Evolutionary conservation across 2,797 vertebrate species (phyloP).

Genomic region (Labeo calbasu): DNA sequence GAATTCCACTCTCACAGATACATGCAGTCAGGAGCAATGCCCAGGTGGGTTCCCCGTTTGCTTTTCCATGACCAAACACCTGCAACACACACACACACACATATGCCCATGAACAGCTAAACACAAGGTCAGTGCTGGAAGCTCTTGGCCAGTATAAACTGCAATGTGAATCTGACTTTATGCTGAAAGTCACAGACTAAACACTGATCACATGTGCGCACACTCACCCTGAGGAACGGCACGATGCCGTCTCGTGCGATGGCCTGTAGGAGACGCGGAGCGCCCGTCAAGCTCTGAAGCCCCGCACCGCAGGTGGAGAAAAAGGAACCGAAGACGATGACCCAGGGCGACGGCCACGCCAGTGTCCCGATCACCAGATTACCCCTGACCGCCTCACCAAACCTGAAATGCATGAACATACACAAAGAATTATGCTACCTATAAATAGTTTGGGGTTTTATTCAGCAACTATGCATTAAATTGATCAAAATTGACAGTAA

Average conservation of each 20-base stretch:
- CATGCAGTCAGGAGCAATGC: constrained; percentile 93
- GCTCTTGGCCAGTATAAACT: background rate
- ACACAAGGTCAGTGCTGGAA: background rate
- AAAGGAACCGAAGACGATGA: constrained; percentile 96
- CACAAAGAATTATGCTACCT: background rate
- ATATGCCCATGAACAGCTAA: background rate
- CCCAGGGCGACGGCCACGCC: constrained; percentile 95
- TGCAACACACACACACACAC: constrained; percentile 62
- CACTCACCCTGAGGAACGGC: constrained; percentile 89
- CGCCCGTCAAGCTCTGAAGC: constrained; percentile 96
- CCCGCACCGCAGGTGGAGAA: constrained; percentile 96
- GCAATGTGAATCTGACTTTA: background rate
- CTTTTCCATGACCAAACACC: constrained; percentile 97
- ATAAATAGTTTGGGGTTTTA: background rate
- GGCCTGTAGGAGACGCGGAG: constrained; percentile 94
- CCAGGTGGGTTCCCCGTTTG: constrained; percentile 96
- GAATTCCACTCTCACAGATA: constrained; percentile 97
- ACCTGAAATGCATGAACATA: constrained; percentile 72
- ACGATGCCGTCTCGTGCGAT: constrained; percentile 94
- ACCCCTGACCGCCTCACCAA: constrained; percentile 92
- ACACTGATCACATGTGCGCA: background rate
- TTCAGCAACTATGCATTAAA: background rate
- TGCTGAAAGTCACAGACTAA: constrained; percentile 8
- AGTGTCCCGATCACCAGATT: constrained; percentile 95
- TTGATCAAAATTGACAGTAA: too few relatives aligned